Conservation (phyloP, 2,888 invertebrate genomes). For the Zygaena filipendulae region DNA sequence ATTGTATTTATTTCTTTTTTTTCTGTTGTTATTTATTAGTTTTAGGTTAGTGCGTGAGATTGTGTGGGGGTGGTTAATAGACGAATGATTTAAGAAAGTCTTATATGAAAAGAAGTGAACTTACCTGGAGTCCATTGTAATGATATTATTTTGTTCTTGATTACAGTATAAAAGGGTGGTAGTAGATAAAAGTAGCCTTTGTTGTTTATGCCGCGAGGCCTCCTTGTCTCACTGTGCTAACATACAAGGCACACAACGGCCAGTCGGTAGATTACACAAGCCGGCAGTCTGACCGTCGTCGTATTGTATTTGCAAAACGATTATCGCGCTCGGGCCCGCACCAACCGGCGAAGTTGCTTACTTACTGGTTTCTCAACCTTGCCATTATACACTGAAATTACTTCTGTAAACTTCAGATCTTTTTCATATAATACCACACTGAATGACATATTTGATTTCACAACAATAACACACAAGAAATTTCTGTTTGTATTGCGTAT, state of each 20-base stretch:
- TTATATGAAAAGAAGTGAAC: conserved; percentile 9
- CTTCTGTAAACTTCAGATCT: conserved; percentile 32
- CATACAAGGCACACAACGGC: conserved; percentile 36
- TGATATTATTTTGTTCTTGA: too few relatives aligned
- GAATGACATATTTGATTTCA: conserved; percentile 25
- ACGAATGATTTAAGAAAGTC: too few relatives aligned
- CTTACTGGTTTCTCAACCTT: conserved; percentile 57
- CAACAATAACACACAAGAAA: too few relatives aligned
- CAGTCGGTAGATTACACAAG: conserved; percentile 29
- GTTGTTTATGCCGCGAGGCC: conserved; percentile 36
- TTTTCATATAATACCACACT: conserved; percentile 30
- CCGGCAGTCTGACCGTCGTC: too few relatives aligned
- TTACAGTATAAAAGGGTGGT: too few relatives aligned
- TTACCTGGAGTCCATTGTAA: conserved; percentile 51
- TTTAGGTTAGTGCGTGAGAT: too few relatives aligned
- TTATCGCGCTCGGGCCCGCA: conserved; percentile 53
- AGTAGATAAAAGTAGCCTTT: conserved; percentile 32
- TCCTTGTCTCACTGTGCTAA: conserved; percentile 45
- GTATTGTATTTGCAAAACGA: conserved; percentile 54
- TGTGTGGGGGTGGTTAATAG: too few relatives aligned
- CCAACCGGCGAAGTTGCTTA: conserved; percentile 59
- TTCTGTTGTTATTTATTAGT: too few relatives aligned
- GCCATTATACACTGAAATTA: conserved; percentile 34
- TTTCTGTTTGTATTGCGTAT: conserved; percentile 1
- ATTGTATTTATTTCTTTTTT: too few relatives aligned